Evolutionary conservation across 1,140 invertebrate genomes (phyloP).

Genomic region (Lysiphlebus fabarum): DNA sequence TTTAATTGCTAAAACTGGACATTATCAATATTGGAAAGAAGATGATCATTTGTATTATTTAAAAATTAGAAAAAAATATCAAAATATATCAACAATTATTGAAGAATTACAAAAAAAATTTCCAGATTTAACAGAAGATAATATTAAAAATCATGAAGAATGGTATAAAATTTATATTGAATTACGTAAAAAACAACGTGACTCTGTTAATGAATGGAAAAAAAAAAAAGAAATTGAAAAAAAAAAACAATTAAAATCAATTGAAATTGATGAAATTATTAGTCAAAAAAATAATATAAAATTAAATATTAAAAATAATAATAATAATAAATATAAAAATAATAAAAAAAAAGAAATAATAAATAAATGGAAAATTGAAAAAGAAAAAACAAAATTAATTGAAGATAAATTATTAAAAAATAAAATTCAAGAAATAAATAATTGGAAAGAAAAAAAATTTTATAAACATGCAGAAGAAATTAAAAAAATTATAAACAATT

Average conservation of each 20-base stretch:
- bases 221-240: constrained; percentile 31
- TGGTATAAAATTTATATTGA: constrained; percentile 49
- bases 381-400: constrained; percentile 32
- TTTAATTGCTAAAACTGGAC: constrained; percentile 45
- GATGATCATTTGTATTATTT: constrained; percentile 48
- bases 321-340: constrained; percentile 23
- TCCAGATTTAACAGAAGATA: constrained; percentile 43
- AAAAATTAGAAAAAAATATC: constrained; percentile 40
- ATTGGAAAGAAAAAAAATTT: constrained; percentile 29
- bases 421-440: constrained; percentile 25
- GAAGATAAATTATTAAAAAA: constrained; percentile 36
- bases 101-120: constrained; percentile 39
- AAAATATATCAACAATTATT: constrained; percentile 39
- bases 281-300: constrained; percentile 37
- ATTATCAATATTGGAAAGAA: constrained; percentile 45
- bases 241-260: constrained; percentile 19
- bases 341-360: constrained; percentile 39
- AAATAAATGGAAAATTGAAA: constrained; percentile 42
- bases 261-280: constrained; percentile 22
- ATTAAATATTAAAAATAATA: constrained; percentile 23
- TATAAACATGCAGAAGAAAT: constrained; percentile 26
- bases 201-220: constrained; percentile 40
- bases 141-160: constrained; percentile 48
- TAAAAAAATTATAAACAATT: constrained; percentile 34
- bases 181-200: constrained; percentile 43